Evolutionary conservation across 2,113 vertebrate genomes (phyloP), one percentile per base, ranked within the genome.

Genomic region (Hippocampus guttulatus): DNA sequence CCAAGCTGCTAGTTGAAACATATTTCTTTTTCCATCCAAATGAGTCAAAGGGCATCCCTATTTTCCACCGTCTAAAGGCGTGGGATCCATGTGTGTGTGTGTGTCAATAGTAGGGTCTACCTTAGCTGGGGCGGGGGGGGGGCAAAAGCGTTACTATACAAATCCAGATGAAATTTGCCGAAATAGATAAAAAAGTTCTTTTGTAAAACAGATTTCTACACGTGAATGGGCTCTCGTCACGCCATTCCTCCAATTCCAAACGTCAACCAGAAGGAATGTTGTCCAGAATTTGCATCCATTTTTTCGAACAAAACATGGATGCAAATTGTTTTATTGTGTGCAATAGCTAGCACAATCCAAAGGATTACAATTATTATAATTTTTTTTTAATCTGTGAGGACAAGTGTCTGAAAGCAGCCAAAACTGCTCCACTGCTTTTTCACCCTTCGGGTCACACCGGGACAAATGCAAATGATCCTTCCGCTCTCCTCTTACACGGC

Each of bases 1-100:
- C 80, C 78, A 76, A 82, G 83, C 78, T 81, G 74, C 86, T 90
- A 90, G 90, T 91, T 92, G 88, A 89, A 92, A 90, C 86, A 75
- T 89, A 87, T 91, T 86, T 89, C 85, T 90, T 90, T 92, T 90
- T 91, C 89, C 87, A 85, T 85, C 84, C 68, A 77, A 83, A 85
- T 87, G 84, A 87, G 86, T 88, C 33, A 88, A 90, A 90, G 84
- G 85, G 73, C 87, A 85, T 86, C 80, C 83, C 86, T 82, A 78
- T 80, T 88, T 86, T 86, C 80, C 79, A 64, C 68, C 8, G 63
- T 66, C 75, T 78, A 66, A 80, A 79, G 69, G 75, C 14, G 41
- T 69, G 43, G 43, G 43, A 45, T 52, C 16, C 20, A 7, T 20
- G 49, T 52, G 49, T 18, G 16, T 49, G 82, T 79, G 18, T 20